Evolutionary conservation across 30 jellyfish, hydroid and myxozoan genomes (phyloP), one percentile per base, ranked within the genome.

Genomic region (Haliclystus octoradiatus): DNA sequence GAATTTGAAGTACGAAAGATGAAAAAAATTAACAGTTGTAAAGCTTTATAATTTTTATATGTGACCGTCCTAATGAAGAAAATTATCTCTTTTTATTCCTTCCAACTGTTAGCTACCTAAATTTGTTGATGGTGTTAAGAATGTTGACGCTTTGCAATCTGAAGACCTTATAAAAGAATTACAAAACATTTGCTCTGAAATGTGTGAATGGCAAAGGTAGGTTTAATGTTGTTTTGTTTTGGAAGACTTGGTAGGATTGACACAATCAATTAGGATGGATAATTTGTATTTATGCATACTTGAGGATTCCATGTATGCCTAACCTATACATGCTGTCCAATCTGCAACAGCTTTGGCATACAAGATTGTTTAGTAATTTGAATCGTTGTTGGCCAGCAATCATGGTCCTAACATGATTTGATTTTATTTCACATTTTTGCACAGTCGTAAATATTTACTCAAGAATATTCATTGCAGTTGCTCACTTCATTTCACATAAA

Each of bases 201-300:
- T 85, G 96, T 75, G 90, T 33, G 69, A 72, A 31, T 85, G 96
- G 96, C 78, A 85, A 65, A 78, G 93, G 96, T 85, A 40, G 26
- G 34, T 12, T 2, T 1, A 2, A 1, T 24, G 64, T 28, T 34
- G 29, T 3, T 34, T 33, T 69, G 30, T 49, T 66, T 0, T 28
- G n/a, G n/a, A n/a, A n/a, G n/a, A n/a, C n/a, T n/a, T n/a, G n/a
- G n/a, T n/a, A n/a, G n/a, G n/a, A n/a, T n/a, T n/a, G n/a, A n/a
- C n/a, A n/a, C n/a, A n/a, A n/a, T n/a, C n/a, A n/a, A n/a, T n/a
- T n/a, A n/a, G n/a, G n/a, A n/a, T n/a, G n/a, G n/a, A n/a, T n/a
- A n/a, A n/a, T n/a, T n/a, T n/a, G n/a, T n/a, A n/a, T n/a, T n/a
- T n/a, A n/a, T n/a, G n/a, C n/a, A n/a, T n/a, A n/a, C n/a, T n/a